phyloP scores from a whole-genome alignment of 2,113 vertebrate genomes.

The rabbit (Oryctolagus cuniculus) region mOryCun1.1 NC_091437.1:18610001-18610500 shows the following conservation, averaged over 20 bases:
- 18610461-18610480: not conserved
- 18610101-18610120: not conserved
- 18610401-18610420: not conserved
- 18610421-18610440: not conserved
- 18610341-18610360: not conserved
- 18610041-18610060: constrained; percentile 2
- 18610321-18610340: not conserved
- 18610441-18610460: not conserved
- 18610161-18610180: too few relatives aligned
- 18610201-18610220: not conserved
- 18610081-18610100: not conserved
- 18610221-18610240: too few relatives aligned
- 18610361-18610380: not conserved
- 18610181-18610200: too few relatives aligned
- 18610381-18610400: not conserved
- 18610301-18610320: not conserved
- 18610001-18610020: not conserved
- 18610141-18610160: not conserved
- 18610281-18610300: not conserved
- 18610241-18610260: not conserved
- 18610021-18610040: not conserved
- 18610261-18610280: not conserved
- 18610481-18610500: not conserved
- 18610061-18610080: not conserved
- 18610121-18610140: not conserved